Base-by-base conservation (phyloP, 64 coral and sea anemone genomes). In the Catalaphyllia jardinei region DNA sequence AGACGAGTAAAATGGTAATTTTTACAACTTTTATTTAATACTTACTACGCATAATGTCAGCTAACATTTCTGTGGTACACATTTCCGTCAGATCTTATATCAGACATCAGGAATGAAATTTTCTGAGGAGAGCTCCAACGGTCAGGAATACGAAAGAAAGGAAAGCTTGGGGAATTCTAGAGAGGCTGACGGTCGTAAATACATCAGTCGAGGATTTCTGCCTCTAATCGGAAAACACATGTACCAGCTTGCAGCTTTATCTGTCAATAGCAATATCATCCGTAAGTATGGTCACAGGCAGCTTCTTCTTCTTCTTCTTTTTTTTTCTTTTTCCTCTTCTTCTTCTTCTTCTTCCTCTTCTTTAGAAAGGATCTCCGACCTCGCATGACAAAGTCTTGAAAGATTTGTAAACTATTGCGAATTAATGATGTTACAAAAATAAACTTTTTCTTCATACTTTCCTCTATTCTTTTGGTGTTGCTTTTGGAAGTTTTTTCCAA, bases 201-300 rank as follows among this genome's bases (percentile, higher is more conserved):
- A 35, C 60, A 73, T 57, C 8, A 62, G 71, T 38, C 29, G 86
- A 76, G 86, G 86, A 88, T 75, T 88, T 15, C 71, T 88, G 2
- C 86, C 86, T 75, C 49, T 88, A 10, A 76, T 57, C 4, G 86
- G 86, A 61, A 72, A 61, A 76, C 50, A 88, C 33, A 76, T 88
- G 71, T 88, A 88, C 29, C 29, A 76, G 38, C 51, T 88, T 31
- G 27, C 35, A 29, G 38, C 51, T 61, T 55, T 52, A 62, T 54
- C 71, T 7, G 22, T 88, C 25, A 54, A 75, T 39, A 57, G 60
- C n/a, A 38, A 76, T 0, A 75, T 88, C 20, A 61, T 61, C 12
- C 28, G 86, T 88, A 52, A 65, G 65, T 59, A 13, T 57, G 15
- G 42, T 46, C 7, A 46, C 42, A 46, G 42, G 5, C 42, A 46